Percentiles rank a stretch among this genome's conserved stretches.
These are phyloP conservation scores for Anoplolepis gracilipes DNA, from an alignment of 1,140 invertebrate genomes.

Conservation along the genomic window DNA sequence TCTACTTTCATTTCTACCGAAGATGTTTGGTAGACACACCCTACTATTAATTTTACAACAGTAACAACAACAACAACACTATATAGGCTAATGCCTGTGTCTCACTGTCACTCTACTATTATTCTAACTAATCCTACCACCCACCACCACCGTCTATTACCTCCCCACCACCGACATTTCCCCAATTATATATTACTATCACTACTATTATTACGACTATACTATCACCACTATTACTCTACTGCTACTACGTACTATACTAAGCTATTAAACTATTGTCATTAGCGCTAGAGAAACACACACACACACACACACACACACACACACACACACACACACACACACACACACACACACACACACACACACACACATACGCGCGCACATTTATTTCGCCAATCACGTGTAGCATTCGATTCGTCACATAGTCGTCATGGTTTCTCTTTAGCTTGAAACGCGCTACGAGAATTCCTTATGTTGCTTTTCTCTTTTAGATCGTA, in stretches of 20 bases:
- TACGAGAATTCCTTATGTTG: conserved; percentile 41
- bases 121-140: conserved; percentile 54
- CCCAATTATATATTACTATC: conserved; percentile 71
- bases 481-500: conserved; percentile 28
- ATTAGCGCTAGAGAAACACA: conserved; percentile 50
- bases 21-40: conserved; percentile 82
- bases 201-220: conserved; percentile 68
- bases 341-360: conserved; percentile 20
- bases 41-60: conserved; percentile 73
- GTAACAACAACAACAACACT: conserved; percentile 64
- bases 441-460: conserved; percentile 73
- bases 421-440: conserved; percentile 80
- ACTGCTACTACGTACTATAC: conserved; percentile 37
- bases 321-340: conserved; percentile 20
- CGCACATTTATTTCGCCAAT: conserved; percentile 57
- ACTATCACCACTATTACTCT: conserved; percentile 35
- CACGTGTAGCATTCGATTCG: conserved; percentile 32
- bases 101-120: conserved; percentile 56
- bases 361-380: conserved; percentile 19
- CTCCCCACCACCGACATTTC: conserved; percentile 67
- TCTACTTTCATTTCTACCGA: conserved; percentile 76
- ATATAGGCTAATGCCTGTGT: conserved; percentile 50
- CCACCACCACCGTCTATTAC: conserved; percentile 52
- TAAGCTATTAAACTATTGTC: conserved; percentile 53
- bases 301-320: conserved; percentile 19